These are phyloP conservation scores for Diacarnus erythraeanus DNA, from an alignment of 37 sponge, comb jelly and placozoan species.

Conservation along the genomic window DNA sequence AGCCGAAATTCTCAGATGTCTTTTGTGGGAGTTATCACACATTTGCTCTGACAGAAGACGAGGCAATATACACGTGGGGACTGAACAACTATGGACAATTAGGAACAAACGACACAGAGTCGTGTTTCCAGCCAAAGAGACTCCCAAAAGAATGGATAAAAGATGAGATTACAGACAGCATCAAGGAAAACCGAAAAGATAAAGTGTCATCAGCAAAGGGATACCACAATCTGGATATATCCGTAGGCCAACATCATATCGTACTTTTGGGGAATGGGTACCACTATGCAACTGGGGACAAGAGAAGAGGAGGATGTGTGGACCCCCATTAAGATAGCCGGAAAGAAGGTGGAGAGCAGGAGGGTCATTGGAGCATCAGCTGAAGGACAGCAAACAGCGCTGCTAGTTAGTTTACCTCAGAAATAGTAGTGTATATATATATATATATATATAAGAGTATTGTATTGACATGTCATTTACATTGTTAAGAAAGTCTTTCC, in stretches of 20 bases:
- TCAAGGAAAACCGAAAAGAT: neutral
- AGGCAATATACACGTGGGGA: constrained; percentile 79
- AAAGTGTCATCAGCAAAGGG: no score
- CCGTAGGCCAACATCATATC: constrained; percentile 89
- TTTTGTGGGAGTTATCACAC: constrained; percentile 90
- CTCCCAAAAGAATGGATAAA: constrained; percentile 37
- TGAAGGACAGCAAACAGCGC: constrained; percentile 92
- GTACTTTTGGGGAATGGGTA: constrained; percentile 97
- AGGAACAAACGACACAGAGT: constrained; percentile 58
- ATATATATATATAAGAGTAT: no score
- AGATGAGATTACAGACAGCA: neutral
- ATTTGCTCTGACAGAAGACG: constrained; percentile 63
- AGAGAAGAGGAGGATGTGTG: constrained; percentile 80
- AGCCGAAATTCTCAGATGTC: constrained; percentile 63
- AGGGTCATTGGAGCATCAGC: constrained; percentile 59
- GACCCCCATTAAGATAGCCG: constrained; percentile 56
- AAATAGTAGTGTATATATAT: no score
- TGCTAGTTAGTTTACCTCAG: constrained; percentile 55
- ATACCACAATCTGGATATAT: constrained; percentile 29
- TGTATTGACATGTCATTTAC: no score
- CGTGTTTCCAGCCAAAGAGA: constrained; percentile 55
- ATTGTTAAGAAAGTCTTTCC: no score
- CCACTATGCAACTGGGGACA: constrained; percentile 79
- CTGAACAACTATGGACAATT: constrained; percentile 97
- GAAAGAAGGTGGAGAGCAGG: constrained; percentile 77